A percentile compares a stretch with the other conserved stretches of the same genome.
phyloP scores from a whole-genome alignment of 2,888 invertebrate genomes.

The Allolobophora icterica region DNA sequence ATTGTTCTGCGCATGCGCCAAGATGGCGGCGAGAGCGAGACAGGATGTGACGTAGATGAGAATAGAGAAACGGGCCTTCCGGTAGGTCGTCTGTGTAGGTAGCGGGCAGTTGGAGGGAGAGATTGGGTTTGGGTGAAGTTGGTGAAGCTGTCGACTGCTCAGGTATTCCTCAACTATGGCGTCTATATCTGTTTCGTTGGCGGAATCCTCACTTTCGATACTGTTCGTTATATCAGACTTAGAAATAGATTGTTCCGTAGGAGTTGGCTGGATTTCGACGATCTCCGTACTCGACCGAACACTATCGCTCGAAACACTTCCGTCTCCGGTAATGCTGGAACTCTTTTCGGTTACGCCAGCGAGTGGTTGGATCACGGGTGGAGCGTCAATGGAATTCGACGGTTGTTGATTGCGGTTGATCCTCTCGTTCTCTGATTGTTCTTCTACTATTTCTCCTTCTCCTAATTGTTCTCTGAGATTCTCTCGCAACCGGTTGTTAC shows the following conservation, averaged over 20 bases:
- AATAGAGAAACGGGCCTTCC: not conserved
- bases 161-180: slow-evolving; percentile 9
- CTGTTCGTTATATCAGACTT: not conserved
- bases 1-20: not conserved
- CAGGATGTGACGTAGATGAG: not conserved
- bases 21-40: not conserved
- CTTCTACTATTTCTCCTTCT: not conserved
- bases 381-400: not conserved
- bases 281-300: not conserved
- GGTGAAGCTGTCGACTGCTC: not conserved
- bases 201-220: not conserved
- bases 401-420: not conserved
- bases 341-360: not conserved
- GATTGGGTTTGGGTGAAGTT: not conserved
- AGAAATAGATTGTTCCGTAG: not conserved
- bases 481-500: not conserved
- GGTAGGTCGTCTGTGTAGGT: not conserved
- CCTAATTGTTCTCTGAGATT: not conserved
- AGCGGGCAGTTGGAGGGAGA: not conserved
- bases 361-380: not conserved
- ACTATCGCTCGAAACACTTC: not conserved
- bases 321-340: not conserved
- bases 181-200: not conserved
- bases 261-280: not conserved
- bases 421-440: not conserved